Conservation (phyloP, 2,113 vertebrate genomes). For the Micronisus gabar region DNA sequence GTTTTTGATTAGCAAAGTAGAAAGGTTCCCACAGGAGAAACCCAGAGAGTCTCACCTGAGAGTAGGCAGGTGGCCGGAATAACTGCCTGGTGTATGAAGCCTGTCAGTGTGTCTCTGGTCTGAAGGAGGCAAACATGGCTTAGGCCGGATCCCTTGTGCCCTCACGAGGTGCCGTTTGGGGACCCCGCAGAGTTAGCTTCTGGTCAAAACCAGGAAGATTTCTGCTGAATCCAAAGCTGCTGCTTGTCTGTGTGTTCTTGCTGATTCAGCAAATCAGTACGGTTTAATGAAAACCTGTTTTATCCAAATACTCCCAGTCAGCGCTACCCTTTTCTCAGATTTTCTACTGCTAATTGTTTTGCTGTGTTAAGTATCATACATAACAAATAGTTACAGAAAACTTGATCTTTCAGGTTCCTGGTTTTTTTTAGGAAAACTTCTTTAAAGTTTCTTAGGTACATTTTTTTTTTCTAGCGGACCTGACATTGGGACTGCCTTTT, state of each 20-base stretch:
- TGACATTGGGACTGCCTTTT: neutral
- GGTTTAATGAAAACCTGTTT: neutral
- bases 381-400: neutral
- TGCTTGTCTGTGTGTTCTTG: fast-evolving
- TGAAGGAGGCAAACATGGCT: neutral
- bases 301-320: neutral
- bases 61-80: neutral
- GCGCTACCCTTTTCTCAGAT: neutral
- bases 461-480: neutral
- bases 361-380: neutral
- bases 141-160: neutral
- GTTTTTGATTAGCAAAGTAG: neutral
- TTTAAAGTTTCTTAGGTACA: neutral
- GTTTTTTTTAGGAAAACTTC: neutral
- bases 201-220: neutral
- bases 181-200: neutral
- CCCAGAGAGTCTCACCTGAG: neutral
- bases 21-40: neutral
- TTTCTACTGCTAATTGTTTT: neutral
- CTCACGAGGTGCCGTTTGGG: neutral
- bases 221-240: neutral
- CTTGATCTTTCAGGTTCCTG: neutral
- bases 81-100: fast-evolving
- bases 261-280: neutral
- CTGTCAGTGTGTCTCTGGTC: neutral